Evolutionary conservation across 2,797 vertebrate genomes (phyloP).

Genomic region (Coreius guichenoti): DNA sequence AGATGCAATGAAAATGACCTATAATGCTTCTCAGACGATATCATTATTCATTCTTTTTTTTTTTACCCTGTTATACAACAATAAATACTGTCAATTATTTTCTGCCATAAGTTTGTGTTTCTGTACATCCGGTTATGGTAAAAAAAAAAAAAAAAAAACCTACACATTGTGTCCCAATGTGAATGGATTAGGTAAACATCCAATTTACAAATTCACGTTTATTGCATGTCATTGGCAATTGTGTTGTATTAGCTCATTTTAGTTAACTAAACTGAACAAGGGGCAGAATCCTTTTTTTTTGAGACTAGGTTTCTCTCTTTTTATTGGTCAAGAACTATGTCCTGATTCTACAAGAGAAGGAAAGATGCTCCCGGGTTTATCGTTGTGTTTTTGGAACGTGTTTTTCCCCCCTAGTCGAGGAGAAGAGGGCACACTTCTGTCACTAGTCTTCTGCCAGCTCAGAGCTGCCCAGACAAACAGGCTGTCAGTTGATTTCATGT

Average conservation of each 20-base stretch:
- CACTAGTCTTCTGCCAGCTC: constrained; percentile 35
- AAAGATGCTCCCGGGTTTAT: constrained; percentile 21
- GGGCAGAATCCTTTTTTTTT: background rate
- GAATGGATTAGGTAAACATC: background rate
- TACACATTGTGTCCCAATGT: background rate
- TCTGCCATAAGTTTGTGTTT: background rate
- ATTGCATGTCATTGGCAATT: background rate
- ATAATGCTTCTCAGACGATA: background rate
- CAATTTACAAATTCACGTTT: background rate
- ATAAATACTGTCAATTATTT: background rate
- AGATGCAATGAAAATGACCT: background rate
- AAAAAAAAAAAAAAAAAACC: background rate
- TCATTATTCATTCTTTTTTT: background rate
- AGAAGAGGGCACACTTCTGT: constrained; percentile 42
- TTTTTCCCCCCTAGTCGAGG: background rate
- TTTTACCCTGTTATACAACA: background rate
- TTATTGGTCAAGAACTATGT: constrained; percentile 25
- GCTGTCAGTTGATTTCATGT: constrained; percentile 35
- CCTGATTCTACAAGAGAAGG: constrained; percentile 35
- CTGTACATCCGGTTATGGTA: background rate
- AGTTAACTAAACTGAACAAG: background rate
- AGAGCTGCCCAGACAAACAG: constrained; percentile 33
- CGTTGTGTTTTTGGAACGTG: constrained; percentile 19
- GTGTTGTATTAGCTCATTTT: background rate
- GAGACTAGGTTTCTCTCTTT: background rate